phyloP scores from a whole-genome alignment of 1,140 invertebrate genomes.

The Cotesia vestalis region DNA sequence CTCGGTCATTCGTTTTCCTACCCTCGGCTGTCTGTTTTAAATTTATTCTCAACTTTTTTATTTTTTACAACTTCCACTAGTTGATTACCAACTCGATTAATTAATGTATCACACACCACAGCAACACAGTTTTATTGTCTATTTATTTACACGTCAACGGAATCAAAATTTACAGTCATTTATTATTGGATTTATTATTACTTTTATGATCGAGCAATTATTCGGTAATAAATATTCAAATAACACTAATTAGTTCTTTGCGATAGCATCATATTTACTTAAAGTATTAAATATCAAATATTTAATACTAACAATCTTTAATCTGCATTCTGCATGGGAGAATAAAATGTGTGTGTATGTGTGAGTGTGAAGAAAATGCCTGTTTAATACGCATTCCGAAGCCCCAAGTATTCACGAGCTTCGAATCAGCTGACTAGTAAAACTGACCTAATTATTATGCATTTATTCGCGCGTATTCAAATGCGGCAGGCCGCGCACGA shows the following conservation, averaged over 20 bases:
- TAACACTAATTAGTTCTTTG: too few species aligned
- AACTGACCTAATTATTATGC: constrained; percentile 69
- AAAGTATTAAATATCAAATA: too few species aligned
- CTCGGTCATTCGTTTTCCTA: constrained; percentile 25
- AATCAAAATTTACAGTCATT: not conserved
- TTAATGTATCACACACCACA: constrained; percentile 23
- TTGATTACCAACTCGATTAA: constrained; percentile 18
- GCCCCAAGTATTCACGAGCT: constrained; percentile 18
- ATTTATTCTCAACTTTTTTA: constrained; percentile 21
- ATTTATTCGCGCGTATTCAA: constrained; percentile 67
- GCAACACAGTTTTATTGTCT: not conserved
- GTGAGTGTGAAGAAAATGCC: constrained; percentile 10
- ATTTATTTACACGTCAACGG: not conserved
- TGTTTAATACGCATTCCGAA: not conserved
- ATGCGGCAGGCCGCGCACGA: constrained; percentile 56
- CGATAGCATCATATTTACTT: too few species aligned
- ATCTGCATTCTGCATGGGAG: too few species aligned
- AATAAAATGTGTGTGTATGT: constrained; percentile 9
- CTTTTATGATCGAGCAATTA: too few species aligned
- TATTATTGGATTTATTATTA: not conserved
- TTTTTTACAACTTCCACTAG: constrained; percentile 7
- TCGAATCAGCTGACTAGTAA: constrained; percentile 66
- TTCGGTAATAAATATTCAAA: too few species aligned
- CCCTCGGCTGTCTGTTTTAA: constrained; percentile 28
- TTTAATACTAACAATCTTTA: too few species aligned